phyloP scores from a whole-genome alignment of 2,888 invertebrate genomes.

The Cheilosia vernalis region DNA sequence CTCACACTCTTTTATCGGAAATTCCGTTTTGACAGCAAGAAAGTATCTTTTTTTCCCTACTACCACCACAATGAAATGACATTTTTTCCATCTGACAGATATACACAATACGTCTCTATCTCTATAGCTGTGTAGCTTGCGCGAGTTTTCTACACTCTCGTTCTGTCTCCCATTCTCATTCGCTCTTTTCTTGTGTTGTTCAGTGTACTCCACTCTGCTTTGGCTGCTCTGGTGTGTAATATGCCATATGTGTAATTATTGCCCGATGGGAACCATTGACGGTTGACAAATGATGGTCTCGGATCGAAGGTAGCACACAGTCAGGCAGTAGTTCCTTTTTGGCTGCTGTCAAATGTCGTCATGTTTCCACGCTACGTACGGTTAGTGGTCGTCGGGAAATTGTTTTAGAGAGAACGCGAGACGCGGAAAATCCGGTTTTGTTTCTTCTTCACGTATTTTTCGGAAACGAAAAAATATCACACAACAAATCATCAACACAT shows the following conservation, averaged over 20 bases:
- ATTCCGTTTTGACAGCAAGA: constrained; percentile 56
- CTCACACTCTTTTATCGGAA: constrained; percentile 60
- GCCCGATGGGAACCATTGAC: constrained; percentile 76
- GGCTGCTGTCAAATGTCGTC: constrained; percentile 83
- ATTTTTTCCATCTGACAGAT: constrained; percentile 46
- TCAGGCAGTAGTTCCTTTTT: constrained; percentile 83
- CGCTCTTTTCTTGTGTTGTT: constrained; percentile 42
- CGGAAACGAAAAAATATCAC: constrained; percentile 38
- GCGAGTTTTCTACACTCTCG: constrained; percentile 59
- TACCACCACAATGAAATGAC: constrained; percentile 12
- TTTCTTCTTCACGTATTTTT: constrained; percentile 57
- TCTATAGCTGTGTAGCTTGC: constrained; percentile 61
- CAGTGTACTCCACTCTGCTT: constrained; percentile 11
- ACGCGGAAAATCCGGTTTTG: constrained; percentile 77
- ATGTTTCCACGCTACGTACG: constrained; percentile 77
- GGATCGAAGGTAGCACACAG: constrained; percentile 78
- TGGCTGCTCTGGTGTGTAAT: constrained; percentile 69
- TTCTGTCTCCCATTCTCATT: constrained; percentile 47
- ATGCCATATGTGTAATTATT: constrained; percentile 76
- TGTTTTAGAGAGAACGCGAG: constrained; percentile 78
- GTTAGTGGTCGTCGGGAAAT: constrained; percentile 75
- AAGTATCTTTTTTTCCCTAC: constrained; percentile 51
- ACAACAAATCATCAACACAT: constrained; percentile 39
- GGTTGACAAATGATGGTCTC: constrained; percentile 75
- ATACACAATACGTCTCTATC: neutral